phyloP scores from a whole-genome alignment of 2,113 vertebrate genomes.

The Elanoides forficatus region DNA sequence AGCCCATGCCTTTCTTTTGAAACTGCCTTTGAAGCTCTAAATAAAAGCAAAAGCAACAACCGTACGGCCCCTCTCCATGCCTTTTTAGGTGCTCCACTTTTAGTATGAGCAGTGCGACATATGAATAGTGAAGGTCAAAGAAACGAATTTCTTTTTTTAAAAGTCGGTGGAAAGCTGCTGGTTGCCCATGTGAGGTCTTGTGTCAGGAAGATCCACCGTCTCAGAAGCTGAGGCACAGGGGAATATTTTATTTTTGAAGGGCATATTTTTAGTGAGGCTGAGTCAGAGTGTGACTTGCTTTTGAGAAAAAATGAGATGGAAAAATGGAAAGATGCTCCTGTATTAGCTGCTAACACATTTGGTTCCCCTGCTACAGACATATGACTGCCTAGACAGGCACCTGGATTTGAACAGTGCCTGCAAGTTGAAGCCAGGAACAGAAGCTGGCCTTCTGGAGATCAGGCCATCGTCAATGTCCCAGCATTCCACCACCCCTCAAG shows the following conservation, averaged over 20 bases:
- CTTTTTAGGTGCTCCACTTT: background rate
- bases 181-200: fast-evolving
- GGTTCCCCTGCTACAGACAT: background rate
- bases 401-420: background rate
- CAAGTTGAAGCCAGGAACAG: background rate
- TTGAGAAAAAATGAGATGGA: background rate
- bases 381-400: background rate
- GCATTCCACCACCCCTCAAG: background rate
- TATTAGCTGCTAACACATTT: background rate
- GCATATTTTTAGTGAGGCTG: background rate
- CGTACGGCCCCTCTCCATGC: background rate
- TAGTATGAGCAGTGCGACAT: background rate
- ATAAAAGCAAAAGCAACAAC: background rate
- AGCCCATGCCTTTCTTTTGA: background rate
- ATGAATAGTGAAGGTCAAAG: background rate
- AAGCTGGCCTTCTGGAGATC: background rate
- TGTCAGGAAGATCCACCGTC: background rate
- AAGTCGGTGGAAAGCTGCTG: background rate
- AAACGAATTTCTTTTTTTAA: background rate
- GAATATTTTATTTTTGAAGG: background rate
- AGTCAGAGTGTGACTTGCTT: background rate
- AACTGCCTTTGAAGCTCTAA: background rate
- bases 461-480: background rate
- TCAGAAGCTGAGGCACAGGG: background rate
- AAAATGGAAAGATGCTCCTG: background rate